Percentiles rank a stretch among this genome's conserved stretches.
phyloP scores from a whole-genome alignment of 23 tunicate species.

The Ciona savignyi region DNA sequence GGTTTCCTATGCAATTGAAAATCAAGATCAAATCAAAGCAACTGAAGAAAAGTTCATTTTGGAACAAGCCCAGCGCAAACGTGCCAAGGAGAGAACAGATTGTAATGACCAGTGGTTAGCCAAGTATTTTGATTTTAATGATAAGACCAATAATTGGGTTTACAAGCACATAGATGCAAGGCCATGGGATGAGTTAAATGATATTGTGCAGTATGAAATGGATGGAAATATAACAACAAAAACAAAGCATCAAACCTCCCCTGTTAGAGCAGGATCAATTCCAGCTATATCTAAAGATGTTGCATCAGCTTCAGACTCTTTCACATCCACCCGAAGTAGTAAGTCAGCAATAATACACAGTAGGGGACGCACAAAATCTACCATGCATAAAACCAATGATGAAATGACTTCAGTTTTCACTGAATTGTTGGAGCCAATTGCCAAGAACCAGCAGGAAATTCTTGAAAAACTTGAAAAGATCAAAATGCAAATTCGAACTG shows the following conservation, averaged over 20 bases:
- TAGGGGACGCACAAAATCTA: not conserved
- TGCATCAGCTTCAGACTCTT: not conserved
- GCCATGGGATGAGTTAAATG: slow-evolving; percentile 56
- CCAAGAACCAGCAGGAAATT: not conserved
- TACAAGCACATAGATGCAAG: slow-evolving; percentile 43
- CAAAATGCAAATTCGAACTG: not conserved
- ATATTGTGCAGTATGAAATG: slow-evolving; percentile 51
- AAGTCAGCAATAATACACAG: not conserved
- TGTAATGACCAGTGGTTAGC: slow-evolving; percentile 26
- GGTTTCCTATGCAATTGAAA: slow-evolving; percentile 38
- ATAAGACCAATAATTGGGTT: slow-evolving; percentile 23
- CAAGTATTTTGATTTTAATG: slow-evolving; percentile 39
- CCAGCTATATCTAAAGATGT: not conserved
- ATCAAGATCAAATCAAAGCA: slow-evolving; percentile 32
- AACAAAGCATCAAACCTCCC: slow-evolving; percentile 36
- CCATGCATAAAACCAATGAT: not conserved
- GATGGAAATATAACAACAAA: slow-evolving; percentile 30
- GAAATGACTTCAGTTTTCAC: not conserved
- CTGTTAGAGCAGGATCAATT: slow-evolving; percentile 3
- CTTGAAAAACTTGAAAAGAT: not conserved
- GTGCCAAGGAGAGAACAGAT: slow-evolving; percentile 39
- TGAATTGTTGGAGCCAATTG: not conserved
- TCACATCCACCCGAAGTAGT: not conserved
- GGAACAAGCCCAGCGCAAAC: slow-evolving; percentile 33
- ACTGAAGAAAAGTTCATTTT: slow-evolving; percentile 36